Evolutionary conservation across 2,113 vertebrate species (phyloP), one percentile per base, ranked within the genome.

Genomic region (Pomatostomus ruficeps): DNA sequence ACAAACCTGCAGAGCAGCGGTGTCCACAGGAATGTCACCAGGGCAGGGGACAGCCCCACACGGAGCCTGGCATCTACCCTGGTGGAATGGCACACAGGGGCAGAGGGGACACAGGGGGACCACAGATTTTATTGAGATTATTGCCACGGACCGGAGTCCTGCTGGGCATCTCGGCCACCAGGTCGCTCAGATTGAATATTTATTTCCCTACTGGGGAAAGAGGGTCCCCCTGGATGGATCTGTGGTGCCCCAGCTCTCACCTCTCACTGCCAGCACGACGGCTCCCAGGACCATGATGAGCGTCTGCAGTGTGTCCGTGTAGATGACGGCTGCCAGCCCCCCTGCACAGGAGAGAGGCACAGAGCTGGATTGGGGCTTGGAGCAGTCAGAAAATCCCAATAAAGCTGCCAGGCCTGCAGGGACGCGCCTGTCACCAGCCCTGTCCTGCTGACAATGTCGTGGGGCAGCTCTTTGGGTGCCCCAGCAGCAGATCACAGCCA

Each of bases 231-330:
- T 19, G 36, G n/a, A 20, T 15, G 88, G 88, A 16, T 31, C 38
- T 17, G 70, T 42, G 40, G 36, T 14, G 21, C 19, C 67, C 48
- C 61, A 52, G 65, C 62, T 48, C 96, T 97, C 79, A 99, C 99
- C 99, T 96, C 97, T 99, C 80, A 98, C 96, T 0, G 98, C 98
- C 85, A 99, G 96, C 94, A 98, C 88, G 26, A 98, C n/a, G 2
- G 99, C 98, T n/a, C 99, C 99, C 0, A 98, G 88, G 31, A 99
- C 98, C 99, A 99, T 98, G 96, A 99, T 96, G 35, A 99, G 86
- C 0, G 98, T 99, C 95, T 99, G 99, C 58, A 99, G 97, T 0
- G 98, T 95, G 1, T 99, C 99, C 0, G 98, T 99, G 97, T 99
- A 98, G 96, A 99, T 99, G 81, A 99, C 98, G 2, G 99, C 99